Percentiles rank a stretch among this genome's conserved stretches.
Evolutionary conservation across 2,113 vertebrate genomes (phyloP).

Genomic region (Antechinus stuartii): DNA sequence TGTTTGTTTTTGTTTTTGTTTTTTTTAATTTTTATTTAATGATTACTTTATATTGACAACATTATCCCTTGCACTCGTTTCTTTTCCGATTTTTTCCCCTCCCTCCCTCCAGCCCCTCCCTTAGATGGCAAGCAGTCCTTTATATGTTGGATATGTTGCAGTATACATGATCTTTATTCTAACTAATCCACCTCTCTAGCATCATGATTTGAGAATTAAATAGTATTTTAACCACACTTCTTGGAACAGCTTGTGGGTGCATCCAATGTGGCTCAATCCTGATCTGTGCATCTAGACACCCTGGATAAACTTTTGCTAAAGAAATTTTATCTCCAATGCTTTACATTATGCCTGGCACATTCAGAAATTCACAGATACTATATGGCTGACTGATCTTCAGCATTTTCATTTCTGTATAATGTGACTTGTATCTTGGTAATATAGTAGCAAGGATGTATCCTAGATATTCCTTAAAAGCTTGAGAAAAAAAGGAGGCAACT

Average conservation of each 20-base stretch:
- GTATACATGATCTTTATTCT: not conserved
- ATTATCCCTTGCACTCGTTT: too few species aligned
- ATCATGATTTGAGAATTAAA: not conserved
- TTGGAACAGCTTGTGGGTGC: not conserved
- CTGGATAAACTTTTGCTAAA: not conserved
- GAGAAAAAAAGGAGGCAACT: not conserved
- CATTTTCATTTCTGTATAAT: not conserved
- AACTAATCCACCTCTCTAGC: not conserved
- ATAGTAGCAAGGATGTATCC: not conserved
- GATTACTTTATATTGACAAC: too few species aligned
- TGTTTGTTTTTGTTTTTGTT: too few species aligned
- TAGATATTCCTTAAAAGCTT: not conserved
- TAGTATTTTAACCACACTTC: not conserved
- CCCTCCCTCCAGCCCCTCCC: too few species aligned
- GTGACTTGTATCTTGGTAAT: not conserved
- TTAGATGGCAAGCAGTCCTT: too few species aligned
- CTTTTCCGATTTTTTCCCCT: too few species aligned
- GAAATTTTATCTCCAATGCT: not conserved
- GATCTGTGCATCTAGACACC: not conserved
- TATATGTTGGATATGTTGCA: too few species aligned
- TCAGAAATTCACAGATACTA: not conserved
- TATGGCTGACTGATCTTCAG: not conserved
- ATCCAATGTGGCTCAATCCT: not conserved
- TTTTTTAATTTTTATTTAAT: too few species aligned
- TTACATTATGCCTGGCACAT: not conserved